Percentiles rank a stretch among this genome's conserved stretches.
phyloP scores from a whole-genome alignment of 2,113 vertebrate genomes.

The Euleptes europaea region DNA sequence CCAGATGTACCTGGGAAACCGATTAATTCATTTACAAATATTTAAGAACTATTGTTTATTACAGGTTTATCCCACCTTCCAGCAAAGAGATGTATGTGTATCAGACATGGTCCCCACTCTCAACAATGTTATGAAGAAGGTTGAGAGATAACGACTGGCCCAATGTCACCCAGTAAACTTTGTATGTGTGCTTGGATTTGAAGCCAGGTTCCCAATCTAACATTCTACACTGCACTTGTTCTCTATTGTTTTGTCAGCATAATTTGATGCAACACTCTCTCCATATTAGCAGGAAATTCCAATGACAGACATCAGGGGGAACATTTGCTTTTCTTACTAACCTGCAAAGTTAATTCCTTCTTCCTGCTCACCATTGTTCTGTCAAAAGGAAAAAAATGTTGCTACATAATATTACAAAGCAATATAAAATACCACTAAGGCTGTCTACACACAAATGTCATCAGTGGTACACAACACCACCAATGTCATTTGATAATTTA shows the following conservation, averaged over 20 bases:
- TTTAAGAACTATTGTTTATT: too few species aligned
- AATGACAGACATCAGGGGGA: not conserved
- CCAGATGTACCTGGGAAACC: accelerated
- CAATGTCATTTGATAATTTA: not conserved
- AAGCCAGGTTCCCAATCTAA: too few species aligned
- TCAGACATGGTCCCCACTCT: too few species aligned
- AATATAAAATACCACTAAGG: not conserved
- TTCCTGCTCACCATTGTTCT: conserved; percentile 60
- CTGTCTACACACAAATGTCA: not conserved
- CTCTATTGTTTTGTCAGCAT: not conserved
- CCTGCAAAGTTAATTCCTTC: conserved; percentile 64
- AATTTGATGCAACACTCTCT: not conserved
- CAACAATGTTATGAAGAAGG: too few species aligned
- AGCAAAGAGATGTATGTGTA: too few species aligned
- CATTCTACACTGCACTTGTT: not conserved
- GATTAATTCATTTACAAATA: not conserved
- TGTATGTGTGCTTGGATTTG: too few species aligned
- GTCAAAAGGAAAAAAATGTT: not conserved
- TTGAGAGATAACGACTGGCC: too few species aligned
- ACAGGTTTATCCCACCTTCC: too few species aligned
- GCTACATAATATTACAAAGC: not conserved
- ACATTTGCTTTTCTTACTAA: conserved; percentile 33
- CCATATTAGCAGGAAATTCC: not conserved
- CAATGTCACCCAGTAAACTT: too few species aligned
- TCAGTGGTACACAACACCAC: not conserved